A percentile compares a stretch with the other conserved stretches of the same genome.
Evolutionary conservation across 2,113 vertebrate species (phyloP).

Genomic region (Machaerirhynchus nigripectus): DNA sequence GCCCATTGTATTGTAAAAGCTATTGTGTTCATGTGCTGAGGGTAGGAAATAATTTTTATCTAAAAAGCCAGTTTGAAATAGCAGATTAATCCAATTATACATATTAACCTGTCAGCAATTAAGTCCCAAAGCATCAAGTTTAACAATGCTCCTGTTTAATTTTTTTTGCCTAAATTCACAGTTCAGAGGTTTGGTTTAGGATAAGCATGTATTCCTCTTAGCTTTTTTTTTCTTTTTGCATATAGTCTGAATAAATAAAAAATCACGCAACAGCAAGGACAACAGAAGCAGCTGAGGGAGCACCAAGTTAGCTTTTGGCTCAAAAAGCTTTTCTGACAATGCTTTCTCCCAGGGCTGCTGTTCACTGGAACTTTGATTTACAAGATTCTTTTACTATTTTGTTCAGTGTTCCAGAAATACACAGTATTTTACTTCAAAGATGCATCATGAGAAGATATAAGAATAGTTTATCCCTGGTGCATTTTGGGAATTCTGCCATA

Average conservation of each 20-base stretch:
- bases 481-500: neutral
- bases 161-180: neutral
- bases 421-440: neutral
- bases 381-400: neutral
- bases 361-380: neutral
- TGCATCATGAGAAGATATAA: neutral
- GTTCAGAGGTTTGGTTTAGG: neutral
- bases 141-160: neutral
- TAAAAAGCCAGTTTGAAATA: neutral
- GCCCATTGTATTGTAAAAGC: neutral
- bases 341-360: neutral
- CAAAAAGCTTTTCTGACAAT: neutral
- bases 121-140: neutral
- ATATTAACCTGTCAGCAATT: neutral
- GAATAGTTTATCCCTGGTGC: neutral
- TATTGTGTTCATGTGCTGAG: neutral
- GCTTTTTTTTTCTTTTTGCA: neutral
- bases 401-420: neutral
- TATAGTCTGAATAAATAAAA: neutral
- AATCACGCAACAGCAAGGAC: neutral
- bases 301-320: neutral
- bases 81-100: neutral
- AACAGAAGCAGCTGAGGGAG: neutral
- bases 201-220: neutral
- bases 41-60: conserved; percentile 5